phyloP scores from a whole-genome alignment of 92 coral and sea anemone species.

The Montipora capitata region DNA sequence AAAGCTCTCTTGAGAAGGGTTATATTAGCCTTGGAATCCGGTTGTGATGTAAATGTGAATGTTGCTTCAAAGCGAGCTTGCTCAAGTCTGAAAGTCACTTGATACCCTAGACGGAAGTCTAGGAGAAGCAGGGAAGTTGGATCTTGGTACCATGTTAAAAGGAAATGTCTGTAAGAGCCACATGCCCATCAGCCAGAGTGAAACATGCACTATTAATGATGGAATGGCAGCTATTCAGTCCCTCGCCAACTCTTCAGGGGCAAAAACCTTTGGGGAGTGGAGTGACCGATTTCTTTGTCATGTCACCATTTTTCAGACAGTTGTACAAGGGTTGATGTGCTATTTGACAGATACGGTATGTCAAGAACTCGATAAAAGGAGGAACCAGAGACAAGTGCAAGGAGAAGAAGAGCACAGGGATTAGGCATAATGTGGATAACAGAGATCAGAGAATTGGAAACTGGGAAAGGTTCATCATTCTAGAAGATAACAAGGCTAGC shows the following conservation, averaged over 20 bases:
- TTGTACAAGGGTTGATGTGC: background rate
- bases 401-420: constrained; percentile 41
- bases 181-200: background rate
- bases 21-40: constrained; percentile 77
- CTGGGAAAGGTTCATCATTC: constrained; percentile 74
- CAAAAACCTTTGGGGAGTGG: constrained; percentile 81
- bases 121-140: constrained; percentile 67
- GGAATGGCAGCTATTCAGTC: constrained; percentile 36
- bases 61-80: constrained; percentile 57
- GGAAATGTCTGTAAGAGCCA: constrained; percentile 21
- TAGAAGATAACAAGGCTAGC: constrained; percentile 9
- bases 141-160: constrained; percentile 61
- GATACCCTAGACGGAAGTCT: constrained; percentile 58
- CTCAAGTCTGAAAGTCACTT: constrained; percentile 65
- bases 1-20: constrained; percentile 79
- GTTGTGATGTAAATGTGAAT: constrained; percentile 74
- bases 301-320: background rate
- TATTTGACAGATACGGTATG: background rate
- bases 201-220: background rate
- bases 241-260: constrained; percentile 61
- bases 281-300: constrained; percentile 57
- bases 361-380: background rate
- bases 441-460: constrained; percentile 64
- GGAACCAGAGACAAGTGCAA: constrained; percentile 15
- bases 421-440: constrained; percentile 56